Conservation (phyloP, 64 coral and sea anemone species). For the Acropora yongei region DNA sequence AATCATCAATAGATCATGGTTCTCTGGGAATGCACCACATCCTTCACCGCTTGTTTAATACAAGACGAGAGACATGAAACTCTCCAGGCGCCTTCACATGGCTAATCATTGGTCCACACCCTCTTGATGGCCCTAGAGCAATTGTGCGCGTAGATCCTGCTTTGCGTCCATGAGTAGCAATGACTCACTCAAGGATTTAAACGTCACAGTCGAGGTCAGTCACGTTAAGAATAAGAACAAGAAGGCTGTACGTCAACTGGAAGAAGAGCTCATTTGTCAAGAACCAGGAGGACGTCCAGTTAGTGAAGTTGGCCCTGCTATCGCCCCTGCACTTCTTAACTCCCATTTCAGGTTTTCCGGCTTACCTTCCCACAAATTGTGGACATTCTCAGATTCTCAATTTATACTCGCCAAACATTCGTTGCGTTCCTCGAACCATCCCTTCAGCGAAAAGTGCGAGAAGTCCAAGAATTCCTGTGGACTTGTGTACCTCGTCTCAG, state of each 20-base stretch:
- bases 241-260: not conserved
- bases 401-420: no score
- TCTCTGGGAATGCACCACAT: conserved; percentile 46
- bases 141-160: conserved; percentile 43
- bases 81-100: conserved; percentile 33
- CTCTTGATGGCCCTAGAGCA: conserved; percentile 50
- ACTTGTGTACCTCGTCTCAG: no score
- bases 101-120: conserved; percentile 55
- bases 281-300: not conserved
- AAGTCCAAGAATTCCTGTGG: no score
- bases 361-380: no score
- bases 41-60: conserved; percentile 10
- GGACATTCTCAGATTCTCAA: no score
- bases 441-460: no score
- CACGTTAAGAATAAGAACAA: not conserved
- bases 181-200: not conserved
- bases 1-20: not conserved
- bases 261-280: not conserved
- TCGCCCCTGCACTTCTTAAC: no score
- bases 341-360: no score
- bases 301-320: no score
- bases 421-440: no score
- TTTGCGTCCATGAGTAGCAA: not conserved
- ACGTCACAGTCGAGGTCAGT: not conserved
- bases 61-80: conserved; percentile 52